Conservation (phyloP, 2,888 invertebrate species). For the Polia nebulosa region DNA sequence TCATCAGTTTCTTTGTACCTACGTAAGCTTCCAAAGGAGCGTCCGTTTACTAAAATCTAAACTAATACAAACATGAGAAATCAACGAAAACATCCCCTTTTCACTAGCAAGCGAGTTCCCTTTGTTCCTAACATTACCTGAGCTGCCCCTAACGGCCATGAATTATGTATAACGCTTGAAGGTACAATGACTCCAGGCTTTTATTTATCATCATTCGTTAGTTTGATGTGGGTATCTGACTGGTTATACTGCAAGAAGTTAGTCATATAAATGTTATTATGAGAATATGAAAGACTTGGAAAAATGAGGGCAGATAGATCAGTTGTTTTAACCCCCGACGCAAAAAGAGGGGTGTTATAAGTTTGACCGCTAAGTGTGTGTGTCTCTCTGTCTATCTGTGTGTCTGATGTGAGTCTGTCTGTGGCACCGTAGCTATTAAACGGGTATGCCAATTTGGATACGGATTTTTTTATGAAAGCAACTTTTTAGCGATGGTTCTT, state of each 20-base stretch:
- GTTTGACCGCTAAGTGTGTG: too few relatives aligned
- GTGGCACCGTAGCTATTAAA: too few relatives aligned
- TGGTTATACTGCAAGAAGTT: background rate
- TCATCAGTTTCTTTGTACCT: background rate
- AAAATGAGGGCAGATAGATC: background rate
- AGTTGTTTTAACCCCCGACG: too few relatives aligned
- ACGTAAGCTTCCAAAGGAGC: background rate
- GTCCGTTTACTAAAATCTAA: background rate
- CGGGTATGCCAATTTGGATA: too few relatives aligned
- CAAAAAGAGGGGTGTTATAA: too few relatives aligned
- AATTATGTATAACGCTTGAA: conserved; percentile 61
- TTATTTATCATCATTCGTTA: conserved; percentile 62
- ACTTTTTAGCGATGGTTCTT: too few relatives aligned
- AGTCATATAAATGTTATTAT: conserved; percentile 17
- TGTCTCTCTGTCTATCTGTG: too few relatives aligned
- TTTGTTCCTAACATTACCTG: conserved; percentile 60
- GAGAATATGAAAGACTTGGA: background rate
- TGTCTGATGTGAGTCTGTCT: too few relatives aligned
- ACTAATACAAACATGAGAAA: conserved; percentile 23
- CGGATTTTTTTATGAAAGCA: too few relatives aligned
- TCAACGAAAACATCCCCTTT: conserved; percentile 37
- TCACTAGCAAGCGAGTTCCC: conserved; percentile 12
- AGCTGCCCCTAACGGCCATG: conserved; percentile 56
- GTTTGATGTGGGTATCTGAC: conserved; percentile 48
- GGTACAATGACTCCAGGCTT: conserved; percentile 59